phyloP scores from a whole-genome alignment of 2,113 vertebrate genomes.

The Loxodonta africana region DNA sequence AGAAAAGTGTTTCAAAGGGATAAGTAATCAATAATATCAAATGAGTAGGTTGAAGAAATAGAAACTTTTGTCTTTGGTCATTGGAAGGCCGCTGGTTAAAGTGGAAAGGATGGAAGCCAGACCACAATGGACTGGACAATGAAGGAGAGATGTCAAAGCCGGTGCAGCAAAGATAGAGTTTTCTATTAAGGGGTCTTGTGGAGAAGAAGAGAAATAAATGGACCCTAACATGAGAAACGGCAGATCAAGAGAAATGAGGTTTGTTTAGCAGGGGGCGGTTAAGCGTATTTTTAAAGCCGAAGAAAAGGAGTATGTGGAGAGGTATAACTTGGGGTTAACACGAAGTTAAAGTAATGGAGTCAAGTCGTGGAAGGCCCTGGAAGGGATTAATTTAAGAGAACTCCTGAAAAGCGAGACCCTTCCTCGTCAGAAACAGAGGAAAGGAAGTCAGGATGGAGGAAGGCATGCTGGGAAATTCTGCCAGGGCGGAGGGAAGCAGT shows the following conservation, averaged over 20 bases:
- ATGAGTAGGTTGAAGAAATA: neutral
- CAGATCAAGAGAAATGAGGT: neutral
- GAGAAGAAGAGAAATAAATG: conserved; percentile 2
- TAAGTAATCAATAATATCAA: neutral
- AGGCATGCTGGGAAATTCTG: neutral
- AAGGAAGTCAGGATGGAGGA: neutral
- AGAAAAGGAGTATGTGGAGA: neutral
- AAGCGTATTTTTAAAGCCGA: conserved; percentile 43
- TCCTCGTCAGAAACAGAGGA: neutral
- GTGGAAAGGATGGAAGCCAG: neutral
- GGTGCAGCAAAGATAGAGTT: neutral
- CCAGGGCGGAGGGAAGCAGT: neutral
- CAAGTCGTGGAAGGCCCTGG: neutral
- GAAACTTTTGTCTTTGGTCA: conserved; percentile 34
- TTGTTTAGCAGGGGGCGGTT: conserved; percentile 19
- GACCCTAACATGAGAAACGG: neutral
- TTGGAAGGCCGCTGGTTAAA: neutral
- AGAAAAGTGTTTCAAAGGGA: neutral
- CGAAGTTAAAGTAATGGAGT: neutral
- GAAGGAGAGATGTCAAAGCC: neutral
- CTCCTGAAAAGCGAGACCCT: neutral
- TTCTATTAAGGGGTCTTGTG: neutral
- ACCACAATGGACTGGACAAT: neutral
- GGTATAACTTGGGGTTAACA: neutral
- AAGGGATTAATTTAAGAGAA: neutral